These are phyloP conservation scores for Brachynemurus nebulosus DNA, from an alignment of 2,888 invertebrate genomes.

Conservation along the genomic window DNA sequence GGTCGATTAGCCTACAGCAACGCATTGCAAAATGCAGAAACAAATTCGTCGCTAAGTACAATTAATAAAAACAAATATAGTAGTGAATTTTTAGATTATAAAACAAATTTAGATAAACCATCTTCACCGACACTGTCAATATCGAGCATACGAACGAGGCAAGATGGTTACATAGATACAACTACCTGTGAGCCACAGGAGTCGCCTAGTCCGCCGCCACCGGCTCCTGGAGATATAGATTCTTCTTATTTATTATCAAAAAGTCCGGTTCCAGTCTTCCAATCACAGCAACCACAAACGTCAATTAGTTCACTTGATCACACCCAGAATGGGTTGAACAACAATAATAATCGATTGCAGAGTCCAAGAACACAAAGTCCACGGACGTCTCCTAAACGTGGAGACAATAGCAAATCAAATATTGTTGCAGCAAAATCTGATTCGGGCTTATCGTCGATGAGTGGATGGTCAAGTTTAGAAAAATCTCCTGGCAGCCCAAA, in stretches of 20 bases:
- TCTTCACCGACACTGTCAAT: conserved; percentile 47
- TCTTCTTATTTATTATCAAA: conserved; percentile 35
- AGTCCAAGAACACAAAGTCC: conserved; percentile 51
- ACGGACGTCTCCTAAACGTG: conserved; percentile 55
- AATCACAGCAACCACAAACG: conserved; percentile 26
- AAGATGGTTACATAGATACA: conserved; percentile 43
- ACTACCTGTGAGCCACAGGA: conserved; percentile 23
- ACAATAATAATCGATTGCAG: conserved; percentile 35
- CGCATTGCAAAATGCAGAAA: conserved; percentile 49
- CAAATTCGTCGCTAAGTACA: conserved; percentile 29
- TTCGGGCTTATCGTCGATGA: conserved; percentile 76
- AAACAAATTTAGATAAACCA: conserved; percentile 39
- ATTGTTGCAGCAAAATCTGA: conserved; percentile 69
- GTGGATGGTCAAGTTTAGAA: conserved; percentile 73
- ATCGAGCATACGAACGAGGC: conserved; percentile 49
- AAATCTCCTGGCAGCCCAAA: conserved; percentile 75
- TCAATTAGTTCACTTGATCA: conserved; percentile 25
- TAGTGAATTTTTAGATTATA: conserved; percentile 35
- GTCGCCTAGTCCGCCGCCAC: conserved; percentile 67
- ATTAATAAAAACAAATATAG: conserved; percentile 33
- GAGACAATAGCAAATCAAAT: conserved; percentile 40
- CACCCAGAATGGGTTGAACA: conserved; percentile 42
- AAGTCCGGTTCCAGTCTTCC: conserved; percentile 30
- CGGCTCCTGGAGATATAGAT: conserved; percentile 57
- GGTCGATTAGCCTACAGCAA: conserved; percentile 51